Evolutionary conservation across 1,140 invertebrate genomes (phyloP), one percentile per base, ranked within the genome.

Genomic region (Zophobas morio): DNA sequence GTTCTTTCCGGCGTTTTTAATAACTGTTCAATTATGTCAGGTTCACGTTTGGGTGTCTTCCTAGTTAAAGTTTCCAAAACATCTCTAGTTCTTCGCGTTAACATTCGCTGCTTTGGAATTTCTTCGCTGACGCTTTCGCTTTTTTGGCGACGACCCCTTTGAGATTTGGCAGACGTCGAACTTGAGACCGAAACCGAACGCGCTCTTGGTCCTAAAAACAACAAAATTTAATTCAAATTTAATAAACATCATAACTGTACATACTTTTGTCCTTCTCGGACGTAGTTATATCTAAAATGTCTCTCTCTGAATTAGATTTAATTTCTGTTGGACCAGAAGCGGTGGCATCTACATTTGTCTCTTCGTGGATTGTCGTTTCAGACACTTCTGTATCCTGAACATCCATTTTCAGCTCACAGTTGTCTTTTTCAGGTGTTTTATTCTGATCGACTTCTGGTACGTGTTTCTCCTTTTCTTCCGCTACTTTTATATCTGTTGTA

Each of bases 1-100:
- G 36, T 72, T 72, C 70, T 49, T 51, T 36, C 46, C 5, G 20
- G n/a, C 36, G 3, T 42, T 72, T 35, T 72, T 72, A 20, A 8
- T 34, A 0, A 32, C 20, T 4, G 3, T 3, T 51, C 70, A n/a
- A 72, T 8, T 34, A 46, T 53, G 36, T 72, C 40, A 51, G n/a
- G 53, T 56, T 56, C 33, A 60, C 20, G n/a, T 34, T 60, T 34
- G 1, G 8, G 37, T 2, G 8, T 20, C 1, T 32, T 1, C 56
- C 8, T 60, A 37, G 1, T 35, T 37, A 33, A 60, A 32, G 37
- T 60, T 8, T 60, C 37, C 56, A 60, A 37, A 1, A 35, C 20
- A 35, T 60, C 56, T 0, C 6, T 37, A 3, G n/a, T 40, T 42
- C 33, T 70, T 70, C 37, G 3, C 40, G 63, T 37, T 39, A 20